Percentiles rank a stretch among this genome's conserved stretches.
Conservation (phyloP, 2,113 vertebrate genomes). For the Festucalex cinctus region DNA sequence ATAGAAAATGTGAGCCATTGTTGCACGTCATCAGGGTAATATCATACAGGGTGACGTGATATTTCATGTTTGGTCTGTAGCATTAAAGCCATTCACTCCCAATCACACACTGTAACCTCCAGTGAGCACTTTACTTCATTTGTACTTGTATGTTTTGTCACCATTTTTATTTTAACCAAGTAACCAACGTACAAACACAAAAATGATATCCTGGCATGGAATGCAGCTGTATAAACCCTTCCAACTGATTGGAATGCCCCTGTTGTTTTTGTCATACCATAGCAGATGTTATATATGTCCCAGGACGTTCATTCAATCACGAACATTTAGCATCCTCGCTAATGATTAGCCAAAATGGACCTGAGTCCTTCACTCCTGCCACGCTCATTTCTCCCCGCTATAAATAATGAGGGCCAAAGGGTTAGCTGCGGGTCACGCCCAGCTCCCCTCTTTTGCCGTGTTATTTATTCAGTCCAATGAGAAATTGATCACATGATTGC, state of each 20-base stretch:
- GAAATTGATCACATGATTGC: conserved; percentile 99
- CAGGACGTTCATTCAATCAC: background rate
- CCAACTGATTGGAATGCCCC: background rate
- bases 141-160: background rate
- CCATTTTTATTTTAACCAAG: background rate
- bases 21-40: no score
- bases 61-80: no score
- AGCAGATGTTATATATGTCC: background rate
- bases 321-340: background rate
- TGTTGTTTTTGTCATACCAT: background rate
- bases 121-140: no score
- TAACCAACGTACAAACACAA: background rate
- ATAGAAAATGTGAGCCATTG: no score
- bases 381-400: conserved; percentile 69
- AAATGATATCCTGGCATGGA: background rate
- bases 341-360: conserved; percentile 90
- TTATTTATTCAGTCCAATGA: conserved; percentile 99
- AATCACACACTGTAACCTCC: no score
- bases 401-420: conserved; percentile 88
- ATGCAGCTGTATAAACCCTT: background rate
- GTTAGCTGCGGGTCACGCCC: conserved; percentile 88
- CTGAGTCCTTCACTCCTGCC: conserved; percentile 68
- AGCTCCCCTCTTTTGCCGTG: conserved; percentile 82
- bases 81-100: no score
- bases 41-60: no score